Conservation (phyloP, 2,113 vertebrate species). For the Podiceps cristatus region DNA sequence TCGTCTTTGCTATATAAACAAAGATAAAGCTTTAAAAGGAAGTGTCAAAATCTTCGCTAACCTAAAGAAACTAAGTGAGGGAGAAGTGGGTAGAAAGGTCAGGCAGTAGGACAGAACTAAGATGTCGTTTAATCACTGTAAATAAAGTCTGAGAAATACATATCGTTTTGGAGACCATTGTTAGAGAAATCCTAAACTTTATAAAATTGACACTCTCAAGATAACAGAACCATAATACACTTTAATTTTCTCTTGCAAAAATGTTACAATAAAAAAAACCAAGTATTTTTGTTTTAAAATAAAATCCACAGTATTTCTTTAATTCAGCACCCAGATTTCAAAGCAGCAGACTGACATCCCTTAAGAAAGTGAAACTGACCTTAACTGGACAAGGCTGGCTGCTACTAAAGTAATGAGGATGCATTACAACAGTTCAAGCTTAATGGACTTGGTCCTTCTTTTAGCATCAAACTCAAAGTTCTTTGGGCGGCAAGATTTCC, state of each 20-base stretch:
- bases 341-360: not conserved
- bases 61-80: not conserved
- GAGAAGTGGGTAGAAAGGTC: not conserved
- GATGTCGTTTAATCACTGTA: not conserved
- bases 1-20: not conserved
- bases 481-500: not conserved
- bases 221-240: not conserved
- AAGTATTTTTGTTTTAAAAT: not conserved
- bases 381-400: not conserved
- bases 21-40: not conserved
- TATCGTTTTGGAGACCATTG: not conserved
- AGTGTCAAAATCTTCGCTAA: not conserved
- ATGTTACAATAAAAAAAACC: not conserved
- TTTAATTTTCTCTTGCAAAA: not conserved
- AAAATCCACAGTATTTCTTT: accelerated
- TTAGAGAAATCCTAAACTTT: not conserved
- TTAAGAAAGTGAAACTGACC: not conserved
- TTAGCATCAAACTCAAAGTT: not conserved
- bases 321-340: not conserved
- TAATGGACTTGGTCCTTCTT: not conserved
- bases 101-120: not conserved
- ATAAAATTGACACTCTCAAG: not conserved
- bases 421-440: accelerated
- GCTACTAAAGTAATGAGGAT: not conserved
- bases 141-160: no score